Base-by-base conservation (phyloP, 2,113 vertebrate genomes). In the Anhinga anhinga region DNA sequence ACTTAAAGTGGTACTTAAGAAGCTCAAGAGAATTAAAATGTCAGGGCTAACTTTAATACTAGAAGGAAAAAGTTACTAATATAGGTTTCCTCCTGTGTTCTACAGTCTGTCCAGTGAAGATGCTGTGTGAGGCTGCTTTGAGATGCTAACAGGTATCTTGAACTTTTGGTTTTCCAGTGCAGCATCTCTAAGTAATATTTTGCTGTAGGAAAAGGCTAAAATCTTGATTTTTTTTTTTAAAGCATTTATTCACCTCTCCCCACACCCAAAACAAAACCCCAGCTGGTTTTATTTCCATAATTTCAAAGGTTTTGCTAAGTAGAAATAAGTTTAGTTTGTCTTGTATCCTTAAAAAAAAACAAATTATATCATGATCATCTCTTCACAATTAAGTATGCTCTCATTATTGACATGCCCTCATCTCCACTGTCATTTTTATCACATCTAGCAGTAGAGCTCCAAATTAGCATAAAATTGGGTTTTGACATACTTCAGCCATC, bases 61-160 rank as follows among this genome's bases (percentile, higher is more conserved):
- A 93, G 97, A 97, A 97, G 58, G 95, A 85, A 97, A 96, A 96
- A 97, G 89, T 96, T 97, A 97, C 96, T 97, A 97, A 97, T 95
- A 95, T 95, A 96, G 97, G 96, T 97, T 97, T 97, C 96, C 96
- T 97, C 95, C 96, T 97, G 96, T 97, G 96, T 97, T 95, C 95
- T 97, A 93, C 94, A 96, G 96, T 97, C 95, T 96, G 96, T 97
- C 96, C 94, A 97, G 94, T 97, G 97, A 97, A 97, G 96, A 97
- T 96, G 96, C 96, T 97, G 96, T 97, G 96, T 96, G 97, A 96
- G 96, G 95, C 93, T 97, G 94, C 96, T 96, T 96, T 97, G 97
- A 97, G 95, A 96, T 97, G 97, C 93, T 97, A 95, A 96, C 95
- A 96, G 96, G 96, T 97, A 96, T 95, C 95, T 96, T 97, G 96